Conservation (phyloP, 2,797 vertebrate species). For the Pantherophis vulpinus region DNA sequence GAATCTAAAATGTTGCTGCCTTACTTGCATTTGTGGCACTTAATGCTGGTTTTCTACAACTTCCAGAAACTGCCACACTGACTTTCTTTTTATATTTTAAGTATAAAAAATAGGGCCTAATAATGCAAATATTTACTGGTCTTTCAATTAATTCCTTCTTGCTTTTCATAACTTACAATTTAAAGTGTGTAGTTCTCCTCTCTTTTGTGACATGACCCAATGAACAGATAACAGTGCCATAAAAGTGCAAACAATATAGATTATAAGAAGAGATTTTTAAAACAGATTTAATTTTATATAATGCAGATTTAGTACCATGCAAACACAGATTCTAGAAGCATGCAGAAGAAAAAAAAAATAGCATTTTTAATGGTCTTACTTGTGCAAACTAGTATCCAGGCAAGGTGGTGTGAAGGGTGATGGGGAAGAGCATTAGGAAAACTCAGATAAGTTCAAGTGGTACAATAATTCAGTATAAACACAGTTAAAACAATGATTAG, state of each 20-base stretch:
- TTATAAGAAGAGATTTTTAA: neutral
- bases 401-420: conserved; percentile 77
- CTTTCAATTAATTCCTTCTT: neutral
- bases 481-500: conserved; percentile 56
- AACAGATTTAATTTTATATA: neutral
- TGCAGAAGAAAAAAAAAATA: conserved; percentile 33
- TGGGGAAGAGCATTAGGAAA: conserved; percentile 72
- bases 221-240: conserved; percentile 39
- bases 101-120: neutral
- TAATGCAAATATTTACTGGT: neutral
- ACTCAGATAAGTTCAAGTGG: conserved; percentile 75
- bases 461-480: conserved; percentile 62
- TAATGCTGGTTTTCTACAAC: too few species aligned
- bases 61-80: neutral
- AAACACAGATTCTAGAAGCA: conserved; percentile 35
- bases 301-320: conserved; percentile 44
- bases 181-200: neutral
- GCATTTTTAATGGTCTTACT: conserved; percentile 79
- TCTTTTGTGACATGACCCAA: conserved; percentile 46
- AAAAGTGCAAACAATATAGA: neutral
- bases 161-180: neutral
- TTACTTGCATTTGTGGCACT: neutral
- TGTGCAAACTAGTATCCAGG: conserved; percentile 93
- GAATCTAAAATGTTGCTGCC: neutral
- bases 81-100: neutral